Base-by-base conservation (phyloP, 1,140 invertebrate genomes). In the Colletes gigas region DNA sequence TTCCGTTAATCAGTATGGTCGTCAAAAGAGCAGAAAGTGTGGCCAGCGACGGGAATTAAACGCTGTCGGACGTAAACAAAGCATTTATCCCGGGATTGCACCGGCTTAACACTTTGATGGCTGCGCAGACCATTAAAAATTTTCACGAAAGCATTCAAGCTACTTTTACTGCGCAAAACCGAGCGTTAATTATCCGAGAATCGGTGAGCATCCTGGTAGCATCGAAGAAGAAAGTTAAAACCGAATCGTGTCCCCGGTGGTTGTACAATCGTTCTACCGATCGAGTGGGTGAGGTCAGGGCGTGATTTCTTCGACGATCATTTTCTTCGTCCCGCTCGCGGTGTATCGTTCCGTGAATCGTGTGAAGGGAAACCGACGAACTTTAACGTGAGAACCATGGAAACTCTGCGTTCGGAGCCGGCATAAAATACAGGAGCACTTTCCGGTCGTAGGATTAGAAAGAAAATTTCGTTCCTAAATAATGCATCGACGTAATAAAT, bases 361-460 rank as follows among this genome's bases (percentile, higher is more conserved):
- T 57, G 50, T 12, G 77, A 72, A 71, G 69, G 69, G 50, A 78
- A 78, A 54, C 50, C 39, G 6, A 54, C 68, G 69, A 78, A 78
- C 69, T 78, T 78, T 72, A 78, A 78, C 68, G 59, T 72, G 50
- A 55, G 68, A 72, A 72, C 62, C 69, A 44, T 65, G 19, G 50
- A 72, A 78, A 72, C 57, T 78, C n/a, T 30, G 41, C 9, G 44
- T 9, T 47, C 44, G 44, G 30, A 30, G 30, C 30, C 30, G 2
- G 44, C 44, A 47, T 47, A 9, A 6, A 9, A 47, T 9, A 8
- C 44, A 9, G 44, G 44, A 47, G 44, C 44, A 8, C 6, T 8
- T 47, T 47, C 44, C 44, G 6, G 44, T 47, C 44, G 9, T 9
- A 47, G 9, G 6, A 47, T 9, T 47, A 6, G 9, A 47, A 3